Evolutionary conservation across 2,113 vertebrate genomes (phyloP).

Genomic region (Cololabis saira): DNA sequence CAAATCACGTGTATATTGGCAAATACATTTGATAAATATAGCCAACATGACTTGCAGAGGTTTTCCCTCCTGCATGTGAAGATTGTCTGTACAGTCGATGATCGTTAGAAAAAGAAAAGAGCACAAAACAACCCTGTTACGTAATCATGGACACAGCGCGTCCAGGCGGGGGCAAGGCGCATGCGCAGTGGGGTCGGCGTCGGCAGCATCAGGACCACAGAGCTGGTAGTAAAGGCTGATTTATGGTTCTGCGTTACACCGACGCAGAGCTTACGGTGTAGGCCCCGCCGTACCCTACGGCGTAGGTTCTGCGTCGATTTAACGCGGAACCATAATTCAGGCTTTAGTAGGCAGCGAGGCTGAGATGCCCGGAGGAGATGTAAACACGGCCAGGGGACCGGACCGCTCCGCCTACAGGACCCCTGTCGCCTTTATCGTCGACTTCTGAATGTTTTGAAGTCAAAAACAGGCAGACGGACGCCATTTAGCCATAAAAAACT

Average conservation of each 20-base stretch:
- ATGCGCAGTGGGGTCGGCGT: conserved; percentile 70
- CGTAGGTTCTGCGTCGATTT: too few relatives aligned
- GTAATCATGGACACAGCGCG: conserved; percentile 44
- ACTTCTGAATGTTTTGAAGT: not conserved
- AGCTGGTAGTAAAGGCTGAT: not conserved
- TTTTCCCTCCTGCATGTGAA: not conserved
- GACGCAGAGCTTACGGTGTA: too few relatives aligned
- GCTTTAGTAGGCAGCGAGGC: conserved; percentile 11
- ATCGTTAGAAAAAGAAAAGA: not conserved
- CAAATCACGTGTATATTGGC: too few relatives aligned
- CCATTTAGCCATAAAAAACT: not conserved
- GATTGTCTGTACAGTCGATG: not conserved
- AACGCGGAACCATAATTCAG: too few relatives aligned
- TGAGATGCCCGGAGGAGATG: conserved; percentile 27
- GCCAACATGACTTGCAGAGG: too few relatives aligned
- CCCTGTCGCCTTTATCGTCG: not conserved
- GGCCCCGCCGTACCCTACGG: too few relatives aligned
- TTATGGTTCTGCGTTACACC: too few relatives aligned
- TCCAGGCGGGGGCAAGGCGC: conserved; percentile 59
- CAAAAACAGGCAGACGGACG: not conserved
- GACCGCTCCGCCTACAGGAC: not conserved
- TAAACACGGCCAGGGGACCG: conserved; percentile 40
- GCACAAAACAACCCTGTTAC: conserved; percentile 38
- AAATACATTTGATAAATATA: too few relatives aligned
- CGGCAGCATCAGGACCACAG: conserved; percentile 80